Conservation (phyloP, 2,797 vertebrate species). For the Epinephelus awoara region DNA sequence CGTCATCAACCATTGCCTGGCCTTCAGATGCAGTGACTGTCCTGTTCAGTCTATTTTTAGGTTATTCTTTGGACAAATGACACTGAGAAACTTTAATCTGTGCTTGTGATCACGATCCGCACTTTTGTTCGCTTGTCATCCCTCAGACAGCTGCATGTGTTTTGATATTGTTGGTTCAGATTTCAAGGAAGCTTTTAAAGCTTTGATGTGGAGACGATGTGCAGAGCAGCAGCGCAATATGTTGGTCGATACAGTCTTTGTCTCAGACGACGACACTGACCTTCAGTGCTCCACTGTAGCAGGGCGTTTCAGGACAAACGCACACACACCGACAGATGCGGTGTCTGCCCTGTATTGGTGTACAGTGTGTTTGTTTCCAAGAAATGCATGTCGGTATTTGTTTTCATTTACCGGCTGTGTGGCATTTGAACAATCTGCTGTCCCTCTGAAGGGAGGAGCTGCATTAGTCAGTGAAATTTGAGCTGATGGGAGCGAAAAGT, state of each 20-base stretch:
- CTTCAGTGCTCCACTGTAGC: constrained; percentile 34
- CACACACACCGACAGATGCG: constrained; percentile 7
- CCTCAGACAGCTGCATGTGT: not conserved
- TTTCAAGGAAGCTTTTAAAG: constrained; percentile 27
- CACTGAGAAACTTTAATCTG: not conserved
- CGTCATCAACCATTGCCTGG: not conserved
- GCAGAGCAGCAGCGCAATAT: constrained; percentile 10
- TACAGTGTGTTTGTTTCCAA: constrained; percentile 61
- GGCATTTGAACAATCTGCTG: constrained; percentile 37
- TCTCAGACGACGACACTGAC: constrained; percentile 13
- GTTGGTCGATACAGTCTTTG: not conserved
- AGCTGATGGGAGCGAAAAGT: constrained; percentile 41
- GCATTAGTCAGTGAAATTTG: constrained; percentile 64
- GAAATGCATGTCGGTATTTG: constrained; percentile 64
- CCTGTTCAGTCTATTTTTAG: not conserved
- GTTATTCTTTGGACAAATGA: not conserved
- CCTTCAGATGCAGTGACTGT: not conserved
- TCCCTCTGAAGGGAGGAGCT: constrained; percentile 17
- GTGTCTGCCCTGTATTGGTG: constrained; percentile 28
- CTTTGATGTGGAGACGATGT: constrained; percentile 8
- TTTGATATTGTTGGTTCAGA: constrained; percentile 11
- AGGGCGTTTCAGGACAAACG: constrained; percentile 34
- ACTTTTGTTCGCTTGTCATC: not conserved
- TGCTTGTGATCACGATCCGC: not conserved
- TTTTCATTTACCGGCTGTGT: constrained; percentile 44